Evolutionary conservation across 2,797 vertebrate genomes (phyloP).

Genomic region (Sebastes minor): DNA sequence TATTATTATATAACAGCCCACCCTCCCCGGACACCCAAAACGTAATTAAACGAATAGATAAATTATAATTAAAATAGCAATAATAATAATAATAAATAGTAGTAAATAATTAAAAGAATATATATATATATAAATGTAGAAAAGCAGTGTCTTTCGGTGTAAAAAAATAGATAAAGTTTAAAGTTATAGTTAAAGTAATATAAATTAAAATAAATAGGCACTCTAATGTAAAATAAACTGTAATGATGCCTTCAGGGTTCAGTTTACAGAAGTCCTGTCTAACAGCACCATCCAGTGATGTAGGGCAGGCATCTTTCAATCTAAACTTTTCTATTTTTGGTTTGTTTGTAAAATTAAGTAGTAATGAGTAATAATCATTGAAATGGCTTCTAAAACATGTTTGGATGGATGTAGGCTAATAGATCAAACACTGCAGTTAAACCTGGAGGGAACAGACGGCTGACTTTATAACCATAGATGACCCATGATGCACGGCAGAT

Average conservation of each 20-base stretch:
- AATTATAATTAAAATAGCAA: too few species aligned
- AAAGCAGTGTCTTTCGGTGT: background rate
- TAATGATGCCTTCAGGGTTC: background rate
- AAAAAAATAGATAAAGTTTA: background rate
- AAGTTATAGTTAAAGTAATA: background rate
- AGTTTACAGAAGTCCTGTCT: background rate
- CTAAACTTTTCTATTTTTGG: background rate
- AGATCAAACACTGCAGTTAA: background rate
- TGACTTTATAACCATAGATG: too few species aligned
- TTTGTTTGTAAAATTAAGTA: background rate
- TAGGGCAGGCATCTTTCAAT: background rate
- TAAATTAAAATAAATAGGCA: background rate
- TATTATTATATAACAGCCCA: too few species aligned
- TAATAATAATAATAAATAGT: too few species aligned
- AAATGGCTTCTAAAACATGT: background rate
- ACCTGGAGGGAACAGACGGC: background rate
- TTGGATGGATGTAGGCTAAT: background rate
- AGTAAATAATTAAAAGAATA: too few species aligned
- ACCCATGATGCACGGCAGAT: too few species aligned
- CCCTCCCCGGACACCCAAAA: too few species aligned
- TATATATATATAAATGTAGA: too few species aligned
- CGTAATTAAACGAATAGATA: rapidly evolving
- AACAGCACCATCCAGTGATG: background rate
- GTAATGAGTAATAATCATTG: background rate
- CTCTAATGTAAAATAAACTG: background rate